A percentile compares a stretch with the other conserved stretches of the same genome.
phyloP scores from a whole-genome alignment of 2,888 invertebrate genomes.

The Diarsia dahlii region DNA sequence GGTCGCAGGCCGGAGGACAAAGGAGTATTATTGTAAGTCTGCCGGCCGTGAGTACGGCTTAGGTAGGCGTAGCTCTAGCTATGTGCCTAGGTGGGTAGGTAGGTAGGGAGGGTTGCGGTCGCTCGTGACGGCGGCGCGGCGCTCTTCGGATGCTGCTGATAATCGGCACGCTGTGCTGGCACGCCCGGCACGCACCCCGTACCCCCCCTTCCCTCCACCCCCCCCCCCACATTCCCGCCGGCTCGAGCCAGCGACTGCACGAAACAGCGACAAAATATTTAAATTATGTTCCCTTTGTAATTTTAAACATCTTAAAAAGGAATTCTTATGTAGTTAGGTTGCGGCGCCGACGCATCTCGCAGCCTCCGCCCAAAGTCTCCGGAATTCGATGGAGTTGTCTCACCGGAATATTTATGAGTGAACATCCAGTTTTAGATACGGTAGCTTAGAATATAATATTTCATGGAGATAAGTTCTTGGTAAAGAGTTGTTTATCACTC shows the following conservation, averaged over 20 bases:
- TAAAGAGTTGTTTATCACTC: constrained; percentile 15
- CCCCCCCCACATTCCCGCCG: constrained; percentile 54
- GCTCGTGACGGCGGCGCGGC: constrained; percentile 51
- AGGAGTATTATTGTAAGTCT: constrained; percentile 48
- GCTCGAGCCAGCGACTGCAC: constrained; percentile 45
- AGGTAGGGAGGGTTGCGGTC: constrained; percentile 40
- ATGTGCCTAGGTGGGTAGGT: constrained; percentile 15
- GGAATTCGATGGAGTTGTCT: constrained; percentile 47
- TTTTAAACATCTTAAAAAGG: constrained; percentile 66
- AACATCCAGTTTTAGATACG: constrained; percentile 20
- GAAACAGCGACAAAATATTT: constrained; percentile 63
- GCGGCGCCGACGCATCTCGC: constrained; percentile 50
- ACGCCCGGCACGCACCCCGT: constrained; percentile 60
- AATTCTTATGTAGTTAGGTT: constrained; percentile 55
- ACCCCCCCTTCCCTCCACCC: background rate
- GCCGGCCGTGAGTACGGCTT: constrained; percentile 28
- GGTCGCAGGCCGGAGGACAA: constrained; percentile 52
- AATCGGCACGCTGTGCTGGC: constrained; percentile 59
- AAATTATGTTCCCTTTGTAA: constrained; percentile 65
- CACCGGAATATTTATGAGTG: constrained; percentile 29
- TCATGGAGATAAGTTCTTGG: constrained; percentile 11
- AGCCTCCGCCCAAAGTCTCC: constrained; percentile 35
- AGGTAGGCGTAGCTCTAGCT: constrained; percentile 23
- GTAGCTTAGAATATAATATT: constrained; percentile 13
- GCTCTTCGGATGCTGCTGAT: constrained; percentile 57